phyloP scores from a whole-genome alignment of 2,113 vertebrate genomes.

The Ictalurus punctatus region DNA sequence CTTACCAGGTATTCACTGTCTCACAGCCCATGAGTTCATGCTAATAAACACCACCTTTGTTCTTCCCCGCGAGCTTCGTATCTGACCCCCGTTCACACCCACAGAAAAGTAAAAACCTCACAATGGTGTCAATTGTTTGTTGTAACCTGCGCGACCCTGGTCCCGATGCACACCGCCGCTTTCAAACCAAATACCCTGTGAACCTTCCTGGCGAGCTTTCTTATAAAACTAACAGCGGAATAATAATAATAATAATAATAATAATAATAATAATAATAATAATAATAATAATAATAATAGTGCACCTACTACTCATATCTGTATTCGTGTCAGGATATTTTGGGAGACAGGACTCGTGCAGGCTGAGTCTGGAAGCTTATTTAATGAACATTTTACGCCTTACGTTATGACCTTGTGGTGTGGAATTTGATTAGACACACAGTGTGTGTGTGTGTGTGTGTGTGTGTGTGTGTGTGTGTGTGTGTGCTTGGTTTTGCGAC shows the following conservation, averaged over 20 bases:
- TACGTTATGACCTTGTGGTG: neutral
- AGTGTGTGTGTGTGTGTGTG: too few species aligned
- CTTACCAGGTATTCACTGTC: neutral
- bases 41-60: neutral
- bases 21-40: too few species aligned
- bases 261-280: too few species aligned
- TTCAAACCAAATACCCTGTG: too few species aligned
- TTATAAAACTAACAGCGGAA: neutral
- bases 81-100: neutral
- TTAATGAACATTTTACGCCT: neutral
- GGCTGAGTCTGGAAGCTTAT: neutral
- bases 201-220: neutral
- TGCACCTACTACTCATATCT: neutral
- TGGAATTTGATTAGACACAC: neutral
- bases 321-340: neutral
- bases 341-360: neutral
- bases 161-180: neutral
- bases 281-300: neutral
- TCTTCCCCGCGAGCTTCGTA: too few species aligned
- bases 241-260: neutral
- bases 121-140: neutral
- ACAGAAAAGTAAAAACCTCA: neutral
- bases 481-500: neutral
- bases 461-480: too few species aligned
- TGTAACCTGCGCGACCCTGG: neutral